A percentile compares a stretch with the other conserved stretches of the same genome.
Conservation (phyloP, 1,140 invertebrate species). For the Drosophila kikkawai region DNA sequence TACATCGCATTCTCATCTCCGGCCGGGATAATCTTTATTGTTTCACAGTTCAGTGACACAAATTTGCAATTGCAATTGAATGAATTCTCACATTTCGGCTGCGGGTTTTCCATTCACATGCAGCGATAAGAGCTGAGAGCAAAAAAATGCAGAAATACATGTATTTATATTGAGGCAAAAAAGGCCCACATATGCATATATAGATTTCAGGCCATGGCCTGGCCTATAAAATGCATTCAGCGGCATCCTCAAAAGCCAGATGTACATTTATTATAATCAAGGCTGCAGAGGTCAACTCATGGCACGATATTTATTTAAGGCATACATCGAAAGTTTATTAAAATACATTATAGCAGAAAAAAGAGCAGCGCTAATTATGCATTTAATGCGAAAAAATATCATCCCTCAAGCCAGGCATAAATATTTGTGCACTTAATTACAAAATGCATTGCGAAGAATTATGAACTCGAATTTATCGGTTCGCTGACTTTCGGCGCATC, state of each 20-base stretch:
- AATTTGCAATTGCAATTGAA: slow-evolving; percentile 60
- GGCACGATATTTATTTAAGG: slow-evolving; percentile 34
- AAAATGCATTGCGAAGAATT: slow-evolving; percentile 50
- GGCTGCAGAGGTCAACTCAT: slow-evolving; percentile 29
- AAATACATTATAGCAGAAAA: slow-evolving; percentile 34
- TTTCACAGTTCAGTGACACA: slow-evolving; percentile 60
- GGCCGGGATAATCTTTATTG: slow-evolving; percentile 57
- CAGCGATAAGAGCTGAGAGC: slow-evolving; percentile 39
- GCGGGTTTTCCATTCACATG: slow-evolving; percentile 38
- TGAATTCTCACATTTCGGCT: slow-evolving; percentile 50
- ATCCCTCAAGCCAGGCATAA: slow-evolving; percentile 33
- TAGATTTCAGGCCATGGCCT: slow-evolving; percentile 20
- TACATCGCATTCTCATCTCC: slow-evolving; percentile 54
- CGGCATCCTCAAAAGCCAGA: slow-evolving; percentile 14
- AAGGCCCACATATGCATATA: slow-evolving; percentile 8
- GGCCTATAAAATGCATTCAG: slow-evolving; percentile 28
- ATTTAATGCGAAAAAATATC: slow-evolving; percentile 49
- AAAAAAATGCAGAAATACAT: slow-evolving; percentile 22
- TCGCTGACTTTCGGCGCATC: slow-evolving; percentile 34
- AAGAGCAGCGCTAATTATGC: slow-evolving; percentile 56
- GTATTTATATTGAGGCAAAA: slow-evolving; percentile 26
- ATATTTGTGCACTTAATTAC: slow-evolving; percentile 70
- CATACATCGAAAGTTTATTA: slow-evolving; percentile 57
- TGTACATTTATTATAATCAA: slow-evolving; percentile 36
- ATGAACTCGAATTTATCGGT: slow-evolving; percentile 57